These are phyloP conservation scores for Eupithecia exiguata DNA, from an alignment of 2,888 invertebrate species.

Conservation along the genomic window DNA sequence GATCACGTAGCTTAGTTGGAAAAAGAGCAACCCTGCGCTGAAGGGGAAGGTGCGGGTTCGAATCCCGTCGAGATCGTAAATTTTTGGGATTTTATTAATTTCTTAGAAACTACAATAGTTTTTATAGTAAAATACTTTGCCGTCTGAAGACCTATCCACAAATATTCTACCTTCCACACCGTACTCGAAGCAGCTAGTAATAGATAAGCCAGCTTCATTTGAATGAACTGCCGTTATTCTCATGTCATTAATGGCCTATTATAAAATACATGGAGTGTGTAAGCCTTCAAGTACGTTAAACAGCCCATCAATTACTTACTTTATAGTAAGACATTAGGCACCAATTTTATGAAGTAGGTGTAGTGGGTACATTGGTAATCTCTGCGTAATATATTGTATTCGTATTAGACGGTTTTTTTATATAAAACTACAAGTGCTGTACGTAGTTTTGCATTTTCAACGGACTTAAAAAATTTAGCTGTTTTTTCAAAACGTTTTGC, in stretches of 20 bases:
- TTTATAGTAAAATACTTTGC: too few species aligned
- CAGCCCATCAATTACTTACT: constrained; percentile 10
- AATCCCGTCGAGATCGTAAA: too few species aligned
- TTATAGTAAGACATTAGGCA: constrained; percentile 15
- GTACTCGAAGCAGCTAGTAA: neutral
- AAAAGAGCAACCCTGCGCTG: too few species aligned
- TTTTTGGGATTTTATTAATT: too few species aligned
- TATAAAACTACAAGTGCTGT: neutral
- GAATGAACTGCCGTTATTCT: constrained; percentile 12
- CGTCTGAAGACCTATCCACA: neutral
- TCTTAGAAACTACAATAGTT: too few species aligned
- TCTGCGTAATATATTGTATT: neutral
- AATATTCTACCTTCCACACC: neutral
- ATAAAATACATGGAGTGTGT: constrained; percentile 34
- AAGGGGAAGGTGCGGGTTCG: too few species aligned
- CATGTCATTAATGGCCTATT: constrained; percentile 13
- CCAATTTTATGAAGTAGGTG: neutral
- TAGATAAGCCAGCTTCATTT: constrained; percentile 26
- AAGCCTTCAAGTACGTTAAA: constrained; percentile 40
- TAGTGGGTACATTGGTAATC: neutral
- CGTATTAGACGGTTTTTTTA: neutral
- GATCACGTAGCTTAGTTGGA: too few species aligned
- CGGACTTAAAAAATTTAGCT: neutral
- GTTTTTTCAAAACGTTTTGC: neutral
- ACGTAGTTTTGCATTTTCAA: neutral